Conservation (phyloP, 2,888 invertebrate genomes). For the Gibbula magus region DNA sequence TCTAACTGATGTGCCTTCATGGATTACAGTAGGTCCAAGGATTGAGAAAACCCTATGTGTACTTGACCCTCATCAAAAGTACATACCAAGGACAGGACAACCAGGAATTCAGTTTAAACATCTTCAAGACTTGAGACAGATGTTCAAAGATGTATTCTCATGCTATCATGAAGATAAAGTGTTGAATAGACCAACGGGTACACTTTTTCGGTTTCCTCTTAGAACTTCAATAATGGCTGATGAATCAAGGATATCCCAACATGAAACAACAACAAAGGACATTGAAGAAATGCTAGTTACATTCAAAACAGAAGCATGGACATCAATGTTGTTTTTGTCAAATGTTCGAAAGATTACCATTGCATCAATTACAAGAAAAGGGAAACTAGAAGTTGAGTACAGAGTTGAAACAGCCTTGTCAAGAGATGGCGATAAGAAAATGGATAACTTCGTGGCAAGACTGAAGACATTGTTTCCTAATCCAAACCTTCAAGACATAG, state of each 20-base stretch:
- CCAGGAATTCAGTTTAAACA: conserved; percentile 44
- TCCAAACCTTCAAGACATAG: no score
- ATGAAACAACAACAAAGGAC: conserved; percentile 33
- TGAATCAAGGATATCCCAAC: conserved; percentile 53
- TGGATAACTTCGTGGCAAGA: conserved; percentile 20
- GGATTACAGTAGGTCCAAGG: conserved; percentile 50
- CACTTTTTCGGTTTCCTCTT: conserved; percentile 69
- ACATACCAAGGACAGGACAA: conserved; percentile 50
- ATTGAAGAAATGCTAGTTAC: conserved; percentile 48
- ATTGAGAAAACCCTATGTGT: conserved; percentile 62
- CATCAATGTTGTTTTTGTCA: conserved; percentile 66
- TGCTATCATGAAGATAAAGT: conserved; percentile 57
- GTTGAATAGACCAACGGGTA: conserved; percentile 45
- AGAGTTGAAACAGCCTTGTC: conserved; percentile 29
- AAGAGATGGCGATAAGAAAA: conserved; percentile 13
- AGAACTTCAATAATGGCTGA: conserved; percentile 51
- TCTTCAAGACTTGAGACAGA: conserved; percentile 30
- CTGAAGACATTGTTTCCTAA: not conserved
- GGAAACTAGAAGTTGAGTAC: conserved; percentile 31
- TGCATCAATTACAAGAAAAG: conserved; percentile 36
- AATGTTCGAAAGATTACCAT: conserved; percentile 54
- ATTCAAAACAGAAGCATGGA: conserved; percentile 56
- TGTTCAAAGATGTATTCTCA: conserved; percentile 52
- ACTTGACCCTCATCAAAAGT: conserved; percentile 67
- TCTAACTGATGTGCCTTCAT: conserved; percentile 62